Base-by-base conservation (phyloP, 2,113 vertebrate species). In the Paramormyrops kingsleyae region DNA sequence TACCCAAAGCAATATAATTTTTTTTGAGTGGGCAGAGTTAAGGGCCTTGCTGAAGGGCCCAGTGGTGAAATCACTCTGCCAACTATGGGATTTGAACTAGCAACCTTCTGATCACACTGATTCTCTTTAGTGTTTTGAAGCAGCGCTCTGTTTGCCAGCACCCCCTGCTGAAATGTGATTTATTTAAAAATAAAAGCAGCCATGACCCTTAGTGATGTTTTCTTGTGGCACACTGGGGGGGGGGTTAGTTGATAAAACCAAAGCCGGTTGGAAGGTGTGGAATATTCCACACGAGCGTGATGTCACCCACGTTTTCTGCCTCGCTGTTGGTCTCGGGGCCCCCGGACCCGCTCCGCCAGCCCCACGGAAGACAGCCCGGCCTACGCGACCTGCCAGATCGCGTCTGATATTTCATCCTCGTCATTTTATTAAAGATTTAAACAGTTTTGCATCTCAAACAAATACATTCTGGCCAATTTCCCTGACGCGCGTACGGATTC, bases 381-480 rank as follows among this genome's bases (percentile, higher is more conserved):
- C 92, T 91, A 93, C 90, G 91, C 89, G 77, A 92, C 87, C 92
- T 88, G 88, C 90, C 90, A 91, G 93, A 91, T 93, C 93, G 94
- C 92, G 93, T 92, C 95, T 94, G 94, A 95, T 94, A 95, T 95
- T 95, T 95, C 93, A 94, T 95, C 93, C 93, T 94, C 93, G 93
- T 94, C 94, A 87, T 94, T 95, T 95, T 95, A 95, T 95, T 95
- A 94, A 95, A 96, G 94, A 94, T 94, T 94, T 94, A 94, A 95
- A 94, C 94, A 94, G 92, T 93, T 95, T 95, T 94, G 94, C 93
- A 92, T 95, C 92, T 89, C 92, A 90, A 93, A 94, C 94, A 95
- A 94, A 95, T 94, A 95, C 92, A 94, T 94, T 93, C 92, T 88
- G 91, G 85, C 92, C 92, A 92, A 91, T 94, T 94, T 94, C 90